Percentiles rank a stretch among this genome's conserved stretches.
Conservation (phyloP, 1,140 invertebrate genomes). For the Solenopsis invicta region DNA sequence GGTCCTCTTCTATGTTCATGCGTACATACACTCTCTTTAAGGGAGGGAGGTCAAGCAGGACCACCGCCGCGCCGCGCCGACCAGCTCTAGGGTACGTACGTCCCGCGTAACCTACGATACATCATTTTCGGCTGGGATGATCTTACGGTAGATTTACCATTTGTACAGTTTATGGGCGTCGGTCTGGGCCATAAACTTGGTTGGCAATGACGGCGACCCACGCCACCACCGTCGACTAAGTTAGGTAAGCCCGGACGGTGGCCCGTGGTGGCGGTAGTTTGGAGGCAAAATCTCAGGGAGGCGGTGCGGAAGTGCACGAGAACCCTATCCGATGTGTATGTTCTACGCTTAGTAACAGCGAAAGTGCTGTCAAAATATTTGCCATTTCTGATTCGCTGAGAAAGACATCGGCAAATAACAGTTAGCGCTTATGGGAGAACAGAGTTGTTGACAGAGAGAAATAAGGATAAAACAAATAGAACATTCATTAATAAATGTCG, state of each 20-base stretch:
- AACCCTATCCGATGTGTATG: conserved; percentile 64
- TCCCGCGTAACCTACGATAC: conserved; percentile 84
- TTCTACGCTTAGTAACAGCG: conserved; percentile 37
- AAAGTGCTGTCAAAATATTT: conserved; percentile 72
- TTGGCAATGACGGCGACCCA: conserved; percentile 85
- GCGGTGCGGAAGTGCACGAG: conserved; percentile 45
- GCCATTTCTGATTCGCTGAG: conserved; percentile 27
- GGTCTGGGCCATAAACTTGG: conserved; percentile 87
- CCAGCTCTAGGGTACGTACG: conserved; percentile 71
- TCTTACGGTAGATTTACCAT: conserved; percentile 87
- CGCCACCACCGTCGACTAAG: conserved; percentile 73
- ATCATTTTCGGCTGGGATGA: conserved; percentile 87
- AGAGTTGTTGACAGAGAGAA: not conserved
- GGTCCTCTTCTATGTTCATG: conserved; percentile 25
- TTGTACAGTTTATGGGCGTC: conserved; percentile 86
- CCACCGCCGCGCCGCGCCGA: conserved; percentile 35
- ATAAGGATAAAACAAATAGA: not conserved
- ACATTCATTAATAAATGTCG: not conserved
- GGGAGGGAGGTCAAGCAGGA: conserved; percentile 66
- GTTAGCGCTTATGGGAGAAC: not conserved
- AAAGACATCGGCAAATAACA: conserved; percentile 9
- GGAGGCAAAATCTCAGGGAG: conserved; percentile 62
- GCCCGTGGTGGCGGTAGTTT: conserved; percentile 26
- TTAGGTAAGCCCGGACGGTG: conserved; percentile 78
- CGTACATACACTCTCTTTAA: conserved; percentile 17